phyloP scores from a whole-genome alignment of 1,140 invertebrate genomes.

The Drosophila sturtevanti region DNA sequence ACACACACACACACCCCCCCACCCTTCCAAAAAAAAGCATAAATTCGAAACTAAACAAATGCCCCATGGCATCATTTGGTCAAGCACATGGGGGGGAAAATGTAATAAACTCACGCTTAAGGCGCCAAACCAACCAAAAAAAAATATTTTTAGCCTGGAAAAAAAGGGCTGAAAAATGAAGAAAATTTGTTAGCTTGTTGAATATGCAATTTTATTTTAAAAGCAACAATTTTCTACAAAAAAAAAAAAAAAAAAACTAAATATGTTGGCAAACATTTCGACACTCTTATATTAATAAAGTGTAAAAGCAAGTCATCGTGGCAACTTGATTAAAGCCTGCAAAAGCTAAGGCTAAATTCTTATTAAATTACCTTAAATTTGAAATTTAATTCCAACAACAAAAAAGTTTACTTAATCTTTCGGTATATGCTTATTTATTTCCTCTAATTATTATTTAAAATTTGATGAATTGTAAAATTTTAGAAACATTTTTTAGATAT shows the following conservation, averaged over 20 bases:
- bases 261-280: neutral
- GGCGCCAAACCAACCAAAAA: slow-evolving; percentile 20
- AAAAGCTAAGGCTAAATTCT: too few species aligned
- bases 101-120: slow-evolving; percentile 63
- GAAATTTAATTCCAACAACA: too few species aligned
- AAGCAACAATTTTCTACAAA: neutral
- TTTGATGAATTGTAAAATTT: too few species aligned
- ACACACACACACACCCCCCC: slow-evolving; percentile 29
- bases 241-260: neutral
- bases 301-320: too few species aligned
- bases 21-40: slow-evolving; percentile 13
- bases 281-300: neutral
- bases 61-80: slow-evolving; percentile 56
- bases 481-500: too few species aligned
- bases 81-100: slow-evolving; percentile 39
- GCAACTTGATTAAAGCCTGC: too few species aligned
- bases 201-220: slow-evolving; percentile 1
- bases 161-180: neutral
- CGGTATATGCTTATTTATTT: too few species aligned
- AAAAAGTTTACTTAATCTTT: too few species aligned
- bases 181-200: neutral
- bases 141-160: neutral
- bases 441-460: too few species aligned
- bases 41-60: slow-evolving; percentile 59
- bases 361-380: too few species aligned